Percentiles rank a stretch among this genome's conserved stretches.
Evolutionary conservation across 1,140 invertebrate genomes (phyloP).

Genomic region (Antheraea pernyi): DNA sequence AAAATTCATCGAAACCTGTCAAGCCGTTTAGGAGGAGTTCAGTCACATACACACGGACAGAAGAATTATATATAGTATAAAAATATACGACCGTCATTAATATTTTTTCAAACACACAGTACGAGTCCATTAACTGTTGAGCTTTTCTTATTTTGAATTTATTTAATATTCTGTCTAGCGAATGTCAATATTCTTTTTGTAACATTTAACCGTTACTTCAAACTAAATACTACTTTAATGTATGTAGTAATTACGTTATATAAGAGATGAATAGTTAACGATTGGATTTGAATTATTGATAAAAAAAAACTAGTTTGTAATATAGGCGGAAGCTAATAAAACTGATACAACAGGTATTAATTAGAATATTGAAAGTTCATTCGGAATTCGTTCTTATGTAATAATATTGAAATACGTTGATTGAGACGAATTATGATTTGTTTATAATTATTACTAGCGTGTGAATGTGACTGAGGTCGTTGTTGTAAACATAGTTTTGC

Average conservation of each 20-base stretch:
- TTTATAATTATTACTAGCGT: too few relatives aligned
- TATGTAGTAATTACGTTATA: neutral
- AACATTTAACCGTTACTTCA: neutral
- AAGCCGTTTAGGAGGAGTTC: too few relatives aligned
- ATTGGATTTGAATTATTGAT: neutral
- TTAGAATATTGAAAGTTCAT: conserved; percentile 1
- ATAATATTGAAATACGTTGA: neutral
- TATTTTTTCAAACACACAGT: too few relatives aligned
- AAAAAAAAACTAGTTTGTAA: neutral
- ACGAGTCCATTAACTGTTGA: too few relatives aligned
- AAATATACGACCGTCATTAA: too few relatives aligned
- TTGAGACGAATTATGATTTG: neutral
- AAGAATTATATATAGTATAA: too few relatives aligned
- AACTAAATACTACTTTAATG: neutral
- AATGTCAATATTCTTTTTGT: neutral
- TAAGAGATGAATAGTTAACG: neutral
- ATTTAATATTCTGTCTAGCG: neutral
- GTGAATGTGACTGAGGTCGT: too few relatives aligned
- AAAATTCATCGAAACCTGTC: too few relatives aligned
- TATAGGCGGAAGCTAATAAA: neutral
- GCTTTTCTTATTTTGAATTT: neutral
- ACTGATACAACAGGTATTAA: neutral
- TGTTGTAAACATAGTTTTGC: too few relatives aligned
- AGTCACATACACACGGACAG: too few relatives aligned
- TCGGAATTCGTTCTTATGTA: neutral